A percentile compares a stretch with the other conserved stretches of the same genome.
Conservation (phyloP, 2,888 invertebrate species). For the Napeogenes inachia region DNA sequence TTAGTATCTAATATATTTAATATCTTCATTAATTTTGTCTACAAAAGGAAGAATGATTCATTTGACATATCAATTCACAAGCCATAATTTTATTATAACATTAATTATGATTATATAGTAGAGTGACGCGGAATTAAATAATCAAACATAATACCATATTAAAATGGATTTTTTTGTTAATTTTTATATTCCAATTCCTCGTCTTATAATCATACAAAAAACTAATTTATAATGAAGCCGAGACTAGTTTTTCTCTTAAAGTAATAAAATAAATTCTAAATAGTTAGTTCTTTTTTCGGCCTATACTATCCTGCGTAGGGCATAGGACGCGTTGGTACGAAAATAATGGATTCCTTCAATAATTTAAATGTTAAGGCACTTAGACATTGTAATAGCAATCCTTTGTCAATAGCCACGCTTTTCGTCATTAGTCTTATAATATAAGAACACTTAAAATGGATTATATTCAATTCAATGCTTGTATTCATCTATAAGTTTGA, state of each 20-base stretch:
- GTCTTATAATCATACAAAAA: too few relatives aligned
- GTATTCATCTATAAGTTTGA: too few relatives aligned
- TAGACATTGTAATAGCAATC: constrained; percentile 32
- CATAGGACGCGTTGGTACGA: constrained; percentile 61
- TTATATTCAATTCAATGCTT: too few relatives aligned
- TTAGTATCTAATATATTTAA: constrained; percentile 14
- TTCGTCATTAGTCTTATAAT: constrained; percentile 31
- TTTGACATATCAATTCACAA: constrained; percentile 19
- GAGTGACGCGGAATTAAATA: too few relatives aligned
- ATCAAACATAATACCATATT: too few relatives aligned
- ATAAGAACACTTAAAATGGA: background rate
- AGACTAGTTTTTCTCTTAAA: background rate
- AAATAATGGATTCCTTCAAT: constrained; percentile 50
- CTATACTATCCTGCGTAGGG: constrained; percentile 37
- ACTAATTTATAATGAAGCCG: too few relatives aligned
- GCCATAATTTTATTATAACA: constrained; percentile 18
- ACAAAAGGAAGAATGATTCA: constrained; percentile 24
- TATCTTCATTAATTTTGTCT: constrained; percentile 17
- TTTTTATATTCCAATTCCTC: too few relatives aligned
- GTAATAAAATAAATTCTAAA: background rate
- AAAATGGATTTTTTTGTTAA: too few relatives aligned
- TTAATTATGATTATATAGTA: constrained; percentile 19
- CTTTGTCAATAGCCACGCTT: constrained; percentile 35
- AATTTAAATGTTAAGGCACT: constrained; percentile 31
- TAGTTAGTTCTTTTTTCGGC: constrained; percentile 16